Evolutionary conservation across 1,140 invertebrate genomes (phyloP).

Genomic region (Drosophila mojavensis): DNA sequence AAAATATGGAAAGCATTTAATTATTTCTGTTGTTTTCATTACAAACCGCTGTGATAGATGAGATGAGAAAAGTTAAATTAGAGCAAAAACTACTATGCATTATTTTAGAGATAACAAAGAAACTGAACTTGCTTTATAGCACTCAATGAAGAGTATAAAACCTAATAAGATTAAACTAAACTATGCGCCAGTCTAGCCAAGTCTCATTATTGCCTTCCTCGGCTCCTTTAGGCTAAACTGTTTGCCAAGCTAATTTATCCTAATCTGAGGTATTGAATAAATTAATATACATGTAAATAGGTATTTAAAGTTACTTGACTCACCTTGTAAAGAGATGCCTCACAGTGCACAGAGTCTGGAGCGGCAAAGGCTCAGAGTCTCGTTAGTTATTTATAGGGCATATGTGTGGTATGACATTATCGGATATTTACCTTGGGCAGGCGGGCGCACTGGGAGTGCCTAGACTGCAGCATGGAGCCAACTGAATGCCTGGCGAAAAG

Average conservation of each 20-base stretch:
- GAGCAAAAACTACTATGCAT: no score
- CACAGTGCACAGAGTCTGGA: background rate
- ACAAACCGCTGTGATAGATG: no score
- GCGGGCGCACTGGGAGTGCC: constrained; percentile 13
- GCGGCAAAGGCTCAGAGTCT: background rate
- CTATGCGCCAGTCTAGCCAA: no score
- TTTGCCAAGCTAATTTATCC: background rate
- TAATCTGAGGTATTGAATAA: background rate
- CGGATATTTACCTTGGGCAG: constrained; percentile 31
- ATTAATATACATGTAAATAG: background rate
- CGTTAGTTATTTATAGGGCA: constrained; percentile 21
- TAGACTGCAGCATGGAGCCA: background rate
- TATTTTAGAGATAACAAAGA: no score
- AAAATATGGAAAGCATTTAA: background rate
- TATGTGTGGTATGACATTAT: constrained; percentile 26
- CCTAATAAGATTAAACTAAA: no score
- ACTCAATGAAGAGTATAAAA: no score
- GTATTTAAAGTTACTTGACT: background rate
- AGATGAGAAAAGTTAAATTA: no score
- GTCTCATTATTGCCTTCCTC: background rate
- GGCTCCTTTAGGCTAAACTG: background rate
- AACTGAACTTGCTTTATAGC: no score
- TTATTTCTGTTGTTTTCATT: background rate
- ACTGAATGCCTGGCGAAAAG: constrained; percentile 51
- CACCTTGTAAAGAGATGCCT: background rate